A percentile compares a stretch with the other conserved stretches of the same genome.
These are phyloP conservation scores for Sinocyclocheilus maitianheensis DNA, from an alignment of 2,113 vertebrate species.

Conservation along the genomic window DNA sequence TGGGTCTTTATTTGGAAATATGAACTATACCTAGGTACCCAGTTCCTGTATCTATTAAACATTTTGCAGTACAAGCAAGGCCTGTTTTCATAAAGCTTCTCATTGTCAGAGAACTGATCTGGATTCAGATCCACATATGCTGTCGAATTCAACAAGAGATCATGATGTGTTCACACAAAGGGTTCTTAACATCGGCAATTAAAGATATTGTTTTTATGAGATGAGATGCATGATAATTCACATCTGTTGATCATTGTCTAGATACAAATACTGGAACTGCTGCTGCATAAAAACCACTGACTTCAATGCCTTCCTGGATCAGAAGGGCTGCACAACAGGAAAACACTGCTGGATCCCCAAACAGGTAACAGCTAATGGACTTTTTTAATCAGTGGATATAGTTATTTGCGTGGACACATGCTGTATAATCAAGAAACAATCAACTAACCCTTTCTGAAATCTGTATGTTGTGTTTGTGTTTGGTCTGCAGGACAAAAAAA, in stretches of 20 bases:
- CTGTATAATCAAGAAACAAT: not conserved
- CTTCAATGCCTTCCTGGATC: conserved; percentile 90
- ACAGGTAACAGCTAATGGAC: conserved; percentile 68
- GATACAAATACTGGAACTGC: conserved; percentile 98
- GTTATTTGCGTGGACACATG: not conserved
- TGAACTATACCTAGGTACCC: not conserved
- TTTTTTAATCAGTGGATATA: not conserved
- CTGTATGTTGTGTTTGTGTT: not conserved
- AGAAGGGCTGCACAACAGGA: conserved; percentile 87
- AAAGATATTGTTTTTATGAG: not conserved
- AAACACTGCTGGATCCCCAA: conserved; percentile 85
- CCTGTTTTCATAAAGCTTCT: not conserved
- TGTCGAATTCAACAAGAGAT: not conserved
- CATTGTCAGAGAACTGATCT: not conserved
- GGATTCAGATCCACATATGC: not conserved
- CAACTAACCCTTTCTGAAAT: not conserved
- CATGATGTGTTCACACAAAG: not conserved
- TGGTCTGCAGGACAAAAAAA: conserved; percentile 81
- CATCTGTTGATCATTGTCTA: conserved; percentile 57
- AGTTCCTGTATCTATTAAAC: not conserved
- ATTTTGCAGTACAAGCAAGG: not conserved
- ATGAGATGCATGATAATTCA: not conserved
- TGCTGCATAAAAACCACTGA: conserved; percentile 88
- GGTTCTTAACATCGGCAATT: not conserved
- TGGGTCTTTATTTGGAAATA: not conserved